Percentiles rank a stretch among this genome's conserved stretches.
Evolutionary conservation across 2,797 vertebrate genomes (phyloP).

Genomic region (Microctenopoma steveboyesi): DNA sequence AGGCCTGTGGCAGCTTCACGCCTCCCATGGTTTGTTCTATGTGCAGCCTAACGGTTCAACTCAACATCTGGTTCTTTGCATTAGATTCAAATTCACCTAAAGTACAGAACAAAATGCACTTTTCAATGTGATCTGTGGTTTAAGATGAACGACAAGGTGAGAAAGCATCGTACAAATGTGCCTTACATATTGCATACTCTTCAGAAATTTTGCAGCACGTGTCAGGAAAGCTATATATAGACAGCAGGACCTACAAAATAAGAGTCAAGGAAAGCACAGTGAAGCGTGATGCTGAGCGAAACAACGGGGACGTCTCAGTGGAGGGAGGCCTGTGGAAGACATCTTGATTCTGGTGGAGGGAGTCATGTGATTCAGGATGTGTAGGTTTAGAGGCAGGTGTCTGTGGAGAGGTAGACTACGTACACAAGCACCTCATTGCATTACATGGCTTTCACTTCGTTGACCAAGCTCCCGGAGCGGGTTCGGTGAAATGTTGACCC

Average conservation of each 20-base stretch:
- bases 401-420: conserved; percentile 78
- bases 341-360: conserved; percentile 31
- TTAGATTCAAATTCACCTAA: conserved; percentile 32
- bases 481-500: conserved; percentile 20
- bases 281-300: conserved; percentile 26
- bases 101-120: conserved; percentile 42
- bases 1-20: conserved; percentile 27
- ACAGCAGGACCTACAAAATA: conserved; percentile 40
- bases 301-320: conserved; percentile 34
- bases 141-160: conserved; percentile 47
- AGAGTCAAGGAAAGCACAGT: conserved; percentile 46
- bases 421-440: conserved; percentile 64
- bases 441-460: conserved; percentile 47
- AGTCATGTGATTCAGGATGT: conserved; percentile 39
- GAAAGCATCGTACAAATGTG: conserved; percentile 59
- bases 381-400: conserved; percentile 64
- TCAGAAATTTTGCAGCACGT: conserved; percentile 51
- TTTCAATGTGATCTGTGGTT: conserved; percentile 48
- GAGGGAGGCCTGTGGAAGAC: conserved; percentile 62
- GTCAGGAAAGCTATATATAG: conserved; percentile 49
- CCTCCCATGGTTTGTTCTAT: conserved; percentile 9
- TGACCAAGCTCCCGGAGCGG: conserved; percentile 5
- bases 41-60: conserved; percentile 12
- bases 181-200: conserved; percentile 63
- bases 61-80: conserved; percentile 20